Percentiles rank a stretch among this genome's conserved stretches.
These are phyloP conservation scores for Emmelina monodactyla DNA, from an alignment of 2,888 invertebrate species.

Conservation along the genomic window DNA sequence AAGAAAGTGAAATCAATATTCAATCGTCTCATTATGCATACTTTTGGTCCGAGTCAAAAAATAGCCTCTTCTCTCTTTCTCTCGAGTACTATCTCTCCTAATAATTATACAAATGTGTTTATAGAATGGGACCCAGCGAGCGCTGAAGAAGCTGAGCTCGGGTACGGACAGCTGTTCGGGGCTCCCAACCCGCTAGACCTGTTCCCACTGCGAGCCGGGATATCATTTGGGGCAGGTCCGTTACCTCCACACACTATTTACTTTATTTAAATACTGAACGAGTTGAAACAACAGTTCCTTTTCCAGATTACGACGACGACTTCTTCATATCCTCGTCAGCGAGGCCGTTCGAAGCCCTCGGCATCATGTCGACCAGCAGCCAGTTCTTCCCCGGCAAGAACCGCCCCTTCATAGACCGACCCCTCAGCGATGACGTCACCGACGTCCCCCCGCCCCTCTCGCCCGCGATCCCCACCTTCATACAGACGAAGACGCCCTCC, in stretches of 20 bases:
- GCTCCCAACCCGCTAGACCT: conserved; percentile 35
- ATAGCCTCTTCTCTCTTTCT: too few species aligned
- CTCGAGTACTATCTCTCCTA: too few species aligned
- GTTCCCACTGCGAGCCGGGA: conserved; percentile 39
- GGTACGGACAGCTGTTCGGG: conserved; percentile 53
- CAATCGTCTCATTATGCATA: too few species aligned
- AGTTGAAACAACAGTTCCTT: too few species aligned
- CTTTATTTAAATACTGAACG: neutral
- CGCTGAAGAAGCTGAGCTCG: conserved; percentile 49
- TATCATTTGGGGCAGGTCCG: conserved; percentile 45
- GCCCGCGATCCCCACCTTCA: conserved; percentile 20
- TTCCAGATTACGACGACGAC: conserved; percentile 69
- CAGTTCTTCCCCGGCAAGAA: conserved; percentile 76
- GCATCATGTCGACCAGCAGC: conserved; percentile 62
- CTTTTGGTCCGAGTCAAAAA: too few species aligned
- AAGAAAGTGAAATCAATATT: too few species aligned
- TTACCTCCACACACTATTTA: neutral
- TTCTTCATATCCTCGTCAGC: conserved; percentile 78
- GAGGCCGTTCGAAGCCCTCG: conserved; percentile 73
- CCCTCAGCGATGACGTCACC: conserved; percentile 24
- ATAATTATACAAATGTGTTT: too few species aligned
- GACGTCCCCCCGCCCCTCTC: conserved; percentile 23
- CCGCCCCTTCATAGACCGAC: conserved; percentile 27
- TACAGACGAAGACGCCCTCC: conserved; percentile 33
- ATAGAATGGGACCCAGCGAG: conserved; percentile 50